Base-by-base conservation (phyloP, 2,888 invertebrate species). In the Campaea margaritaria region DNA sequence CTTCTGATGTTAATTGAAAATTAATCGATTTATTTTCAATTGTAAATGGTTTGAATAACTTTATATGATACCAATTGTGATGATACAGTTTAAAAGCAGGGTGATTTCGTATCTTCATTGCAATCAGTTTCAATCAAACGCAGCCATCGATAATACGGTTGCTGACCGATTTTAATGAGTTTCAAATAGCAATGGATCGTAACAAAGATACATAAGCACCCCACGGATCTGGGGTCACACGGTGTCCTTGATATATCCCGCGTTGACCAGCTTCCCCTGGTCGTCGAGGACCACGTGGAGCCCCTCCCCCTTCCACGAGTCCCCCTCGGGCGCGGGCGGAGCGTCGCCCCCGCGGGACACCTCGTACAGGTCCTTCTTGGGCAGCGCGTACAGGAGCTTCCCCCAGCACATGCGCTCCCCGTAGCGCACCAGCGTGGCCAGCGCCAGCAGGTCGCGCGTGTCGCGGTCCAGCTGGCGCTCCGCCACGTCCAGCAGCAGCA, bases 321-420 rank as follows among this genome's bases (percentile, higher is more conserved):
- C 28, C 13, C 11, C 43, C 36, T 36, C 39, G 11, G 5, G 21
- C 14, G 3, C 27, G 7, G 8, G 21, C 21, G 7, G 8, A 1
- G 7, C 16, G n/a, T n/a, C 31, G 41, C 42, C 27, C 10, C 10
- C 3, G 15, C 34, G 1, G 9, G 11, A 2, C 10, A 12, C 10
- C n/a, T 7, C 28, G 11, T 11, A 9, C 13, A 12, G 7, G 9
- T 31, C 47, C 8, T 7, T 36, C 3, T 47, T 53, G 0, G 79
- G 96, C 75, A 97, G 83, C 0, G 96, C 96, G 73, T 95, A 96
- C 15, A 94, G 89, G 14, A 97, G 81, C 72, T 95, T 96, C 39
- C 96, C 93, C 95, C 96, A 96, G 79, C 97, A 97, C 94, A 95
- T 95, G 0, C 95, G 94, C 72, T 97, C 96, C 0, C 95, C 95